A percentile compares a stretch with the other conserved stretches of the same genome.
phyloP scores from a whole-genome alignment of 2,888 invertebrate genomes.

The Neoascia interrupta region DNA sequence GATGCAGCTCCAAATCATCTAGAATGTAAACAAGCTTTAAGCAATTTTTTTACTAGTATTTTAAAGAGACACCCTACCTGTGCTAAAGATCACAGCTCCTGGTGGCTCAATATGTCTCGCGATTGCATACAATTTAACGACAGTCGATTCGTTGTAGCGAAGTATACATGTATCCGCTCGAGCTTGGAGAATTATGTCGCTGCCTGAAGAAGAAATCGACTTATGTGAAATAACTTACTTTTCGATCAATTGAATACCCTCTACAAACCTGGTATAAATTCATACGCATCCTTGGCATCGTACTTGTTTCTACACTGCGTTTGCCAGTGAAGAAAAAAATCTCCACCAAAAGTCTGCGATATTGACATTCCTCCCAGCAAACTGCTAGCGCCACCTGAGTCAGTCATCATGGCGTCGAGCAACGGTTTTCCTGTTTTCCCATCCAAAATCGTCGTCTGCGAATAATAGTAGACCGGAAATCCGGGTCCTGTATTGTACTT shows the following conservation, averaged over 20 bases:
- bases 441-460: slow-evolving; percentile 80
- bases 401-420: slow-evolving; percentile 78
- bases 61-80: slow-evolving; percentile 80
- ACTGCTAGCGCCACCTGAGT: slow-evolving; percentile 79
- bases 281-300: slow-evolving; percentile 81
- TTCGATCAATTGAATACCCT: background rate
- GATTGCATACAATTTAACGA: slow-evolving; percentile 84
- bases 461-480: slow-evolving; percentile 87
- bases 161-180: slow-evolving; percentile 84
- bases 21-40: background rate
- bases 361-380: slow-evolving; percentile 78
- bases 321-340: slow-evolving; percentile 89
- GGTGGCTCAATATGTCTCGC: slow-evolving; percentile 84
- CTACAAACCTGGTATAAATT: slow-evolving; percentile 79
- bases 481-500: slow-evolving; percentile 85
- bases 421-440: slow-evolving; percentile 77
- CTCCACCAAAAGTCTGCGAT: slow-evolving; percentile 83
- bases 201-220: slow-evolving; percentile 72
- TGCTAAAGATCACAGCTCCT: slow-evolving; percentile 87
- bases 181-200: slow-evolving; percentile 79
- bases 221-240: background rate
- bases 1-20: slow-evolving; percentile 78
- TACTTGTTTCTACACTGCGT: slow-evolving; percentile 81
- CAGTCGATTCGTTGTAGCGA: slow-evolving; percentile 85
- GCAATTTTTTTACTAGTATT: background rate